Evolutionary conservation across 2,888 invertebrate genomes (phyloP).

Genomic region (Andrena flavipes): DNA sequence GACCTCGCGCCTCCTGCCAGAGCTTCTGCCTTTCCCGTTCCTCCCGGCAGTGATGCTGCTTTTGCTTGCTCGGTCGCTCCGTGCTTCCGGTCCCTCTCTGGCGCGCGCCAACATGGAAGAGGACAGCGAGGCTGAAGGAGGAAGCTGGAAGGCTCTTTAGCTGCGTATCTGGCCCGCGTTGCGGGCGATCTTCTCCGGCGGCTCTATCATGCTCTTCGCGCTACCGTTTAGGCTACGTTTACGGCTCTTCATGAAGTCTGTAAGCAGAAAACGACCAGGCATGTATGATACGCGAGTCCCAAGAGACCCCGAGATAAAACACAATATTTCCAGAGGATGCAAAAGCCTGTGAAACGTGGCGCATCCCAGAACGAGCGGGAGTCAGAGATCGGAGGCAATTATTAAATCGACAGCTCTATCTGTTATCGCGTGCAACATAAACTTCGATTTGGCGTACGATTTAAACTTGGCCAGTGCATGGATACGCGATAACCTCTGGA

Average conservation of each 20-base stretch:
- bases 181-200: slow-evolving; percentile 84
- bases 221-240: slow-evolving; percentile 86
- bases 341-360: too few species aligned
- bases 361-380: too few species aligned
- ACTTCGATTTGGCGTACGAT: slow-evolving; percentile 65
- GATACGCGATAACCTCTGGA: slow-evolving; percentile 59
- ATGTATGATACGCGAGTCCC: slow-evolving; percentile 12
- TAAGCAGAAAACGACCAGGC: slow-evolving; percentile 82
- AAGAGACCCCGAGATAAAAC: too few species aligned
- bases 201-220: slow-evolving; percentile 84
- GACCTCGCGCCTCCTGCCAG: slow-evolving; percentile 76
- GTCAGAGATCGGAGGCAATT: too few species aligned
- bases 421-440: slow-evolving; percentile 61
- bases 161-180: slow-evolving; percentile 84
- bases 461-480: slow-evolving; percentile 44
- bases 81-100: slow-evolving; percentile 53
- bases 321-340: too few species aligned
- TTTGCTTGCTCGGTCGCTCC: slow-evolving; percentile 21
- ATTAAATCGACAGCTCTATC: neutral
- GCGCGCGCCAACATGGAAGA: slow-evolving; percentile 52
- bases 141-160: slow-evolving; percentile 75
- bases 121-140: slow-evolving; percentile 69
- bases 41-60: slow-evolving; percentile 43
- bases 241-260: slow-evolving; percentile 90
- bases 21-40: slow-evolving; percentile 49